These are phyloP conservation scores for Thamnaconus septentrionalis DNA, from an alignment of 2,113 vertebrate species.

Conservation along the genomic window DNA sequence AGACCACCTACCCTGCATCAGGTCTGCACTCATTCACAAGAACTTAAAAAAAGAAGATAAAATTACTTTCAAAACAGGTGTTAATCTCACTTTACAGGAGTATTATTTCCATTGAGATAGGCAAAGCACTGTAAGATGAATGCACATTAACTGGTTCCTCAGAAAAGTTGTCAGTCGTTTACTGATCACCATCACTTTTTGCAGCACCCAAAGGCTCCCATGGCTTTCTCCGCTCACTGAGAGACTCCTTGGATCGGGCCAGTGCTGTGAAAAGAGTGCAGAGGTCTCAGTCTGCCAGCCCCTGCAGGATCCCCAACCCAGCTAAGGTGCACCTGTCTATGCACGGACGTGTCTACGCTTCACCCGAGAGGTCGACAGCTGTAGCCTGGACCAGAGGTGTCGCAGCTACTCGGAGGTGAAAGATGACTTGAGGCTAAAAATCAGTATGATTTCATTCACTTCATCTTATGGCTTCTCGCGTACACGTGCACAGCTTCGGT, in stretches of 20 bases:
- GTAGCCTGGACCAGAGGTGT: slow-evolving; percentile 38
- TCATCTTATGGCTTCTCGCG: too few species aligned
- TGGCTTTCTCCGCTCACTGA: neutral
- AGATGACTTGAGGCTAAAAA: neutral
- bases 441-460: neutral
- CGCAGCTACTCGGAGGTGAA: slow-evolving; percentile 25
- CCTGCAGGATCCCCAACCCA: slow-evolving; percentile 53
- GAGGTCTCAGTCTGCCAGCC: slow-evolving; percentile 66
- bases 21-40: slow-evolving; percentile 33
- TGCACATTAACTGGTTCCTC: slow-evolving; percentile 26
- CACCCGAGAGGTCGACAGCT: slow-evolving; percentile 42
- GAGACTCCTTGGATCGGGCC: neutral
- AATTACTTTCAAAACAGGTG: neutral
- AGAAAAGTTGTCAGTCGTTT: neutral
- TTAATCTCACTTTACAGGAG: neutral
- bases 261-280: slow-evolving; percentile 36
- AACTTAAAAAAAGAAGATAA: neutral
- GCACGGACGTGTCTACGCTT: slow-evolving; percentile 44
- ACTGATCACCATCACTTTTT: slow-evolving; percentile 19
- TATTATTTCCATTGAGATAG: neutral
- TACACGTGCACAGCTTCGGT: too few species aligned
- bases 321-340: slow-evolving; percentile 39
- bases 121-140: neutral
- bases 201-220: neutral
- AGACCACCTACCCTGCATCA: slow-evolving; percentile 12